Percentiles rank a stretch among this genome's conserved stretches.
phyloP scores from a whole-genome alignment of 2,113 vertebrate species.

The Symphodus melops region DNA sequence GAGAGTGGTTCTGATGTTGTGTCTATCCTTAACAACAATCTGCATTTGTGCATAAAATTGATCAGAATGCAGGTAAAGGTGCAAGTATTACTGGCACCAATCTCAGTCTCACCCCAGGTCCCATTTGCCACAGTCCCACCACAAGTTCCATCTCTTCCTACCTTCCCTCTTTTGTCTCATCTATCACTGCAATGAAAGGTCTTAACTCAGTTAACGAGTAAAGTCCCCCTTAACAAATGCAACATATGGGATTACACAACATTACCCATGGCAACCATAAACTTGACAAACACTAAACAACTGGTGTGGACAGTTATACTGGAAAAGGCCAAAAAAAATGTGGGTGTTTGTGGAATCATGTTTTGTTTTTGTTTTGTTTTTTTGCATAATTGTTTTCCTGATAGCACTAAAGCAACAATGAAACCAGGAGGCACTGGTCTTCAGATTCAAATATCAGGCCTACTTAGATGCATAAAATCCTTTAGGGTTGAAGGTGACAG shows the following conservation, averaged over 20 bases:
- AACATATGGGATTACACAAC: constrained; percentile 35
- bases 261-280: constrained; percentile 76
- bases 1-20: no score
- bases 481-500: no score
- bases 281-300: constrained; percentile 80
- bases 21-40: no score
- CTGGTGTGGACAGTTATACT: constrained; percentile 75
- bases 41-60: no score
- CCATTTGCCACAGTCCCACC: no score
- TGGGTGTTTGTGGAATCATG: not conserved
- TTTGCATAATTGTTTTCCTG: constrained; percentile 11
- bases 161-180: constrained; percentile 42
- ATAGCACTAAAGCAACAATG: constrained; percentile 9
- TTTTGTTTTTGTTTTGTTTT: constrained; percentile 29
- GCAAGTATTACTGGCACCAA: no score
- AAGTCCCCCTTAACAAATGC: constrained; percentile 26
- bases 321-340: not conserved
- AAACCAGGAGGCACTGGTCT: no score
- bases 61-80: no score
- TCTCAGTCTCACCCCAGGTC: no score
- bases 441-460: no score
- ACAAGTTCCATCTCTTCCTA: not conserved
- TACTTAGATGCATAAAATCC: no score
- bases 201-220: constrained; percentile 23
- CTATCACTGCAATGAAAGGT: constrained; percentile 30